phyloP scores from a whole-genome alignment of 2,888 invertebrate species.

The Euclidia mi region DNA sequence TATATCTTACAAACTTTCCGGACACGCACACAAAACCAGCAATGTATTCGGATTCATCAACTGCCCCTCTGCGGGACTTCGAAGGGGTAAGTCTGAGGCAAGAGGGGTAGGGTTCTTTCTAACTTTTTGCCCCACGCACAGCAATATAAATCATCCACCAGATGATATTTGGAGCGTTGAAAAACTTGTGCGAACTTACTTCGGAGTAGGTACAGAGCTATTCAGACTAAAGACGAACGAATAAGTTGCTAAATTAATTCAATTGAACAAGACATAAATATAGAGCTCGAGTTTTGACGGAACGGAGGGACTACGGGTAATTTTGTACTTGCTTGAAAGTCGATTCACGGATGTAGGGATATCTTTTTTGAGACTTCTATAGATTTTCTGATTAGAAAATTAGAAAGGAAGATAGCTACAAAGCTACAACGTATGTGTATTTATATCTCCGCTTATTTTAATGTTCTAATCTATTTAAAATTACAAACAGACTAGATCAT shows the following conservation, averaged over 20 bases:
- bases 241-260: constrained; percentile 44
- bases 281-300: background rate
- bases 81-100: background rate
- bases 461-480: too few species aligned
- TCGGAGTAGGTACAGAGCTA: constrained; percentile 8
- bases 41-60: constrained; percentile 49
- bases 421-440: too few species aligned
- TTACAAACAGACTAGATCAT: too few species aligned
- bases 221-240: constrained; percentile 5
- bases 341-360: too few species aligned
- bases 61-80: constrained; percentile 18
- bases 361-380: too few species aligned
- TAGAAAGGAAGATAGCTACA: too few species aligned
- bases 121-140: constrained; percentile 60
- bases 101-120: constrained; percentile 19
- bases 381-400: too few species aligned
- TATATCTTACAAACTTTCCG: constrained; percentile 48
- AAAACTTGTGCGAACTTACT: constrained; percentile 49
- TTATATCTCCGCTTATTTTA: too few species aligned
- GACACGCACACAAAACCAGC: constrained; percentile 2
- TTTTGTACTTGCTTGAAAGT: background rate
- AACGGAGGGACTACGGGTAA: background rate
- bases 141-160: constrained; percentile 58
- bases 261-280: constrained; percentile 33
- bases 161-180: constrained; percentile 59